phyloP scores from a whole-genome alignment of 30 jellyfish, hydroid and myxozoan genomes.

The Cassiopea andromeda region DNA sequence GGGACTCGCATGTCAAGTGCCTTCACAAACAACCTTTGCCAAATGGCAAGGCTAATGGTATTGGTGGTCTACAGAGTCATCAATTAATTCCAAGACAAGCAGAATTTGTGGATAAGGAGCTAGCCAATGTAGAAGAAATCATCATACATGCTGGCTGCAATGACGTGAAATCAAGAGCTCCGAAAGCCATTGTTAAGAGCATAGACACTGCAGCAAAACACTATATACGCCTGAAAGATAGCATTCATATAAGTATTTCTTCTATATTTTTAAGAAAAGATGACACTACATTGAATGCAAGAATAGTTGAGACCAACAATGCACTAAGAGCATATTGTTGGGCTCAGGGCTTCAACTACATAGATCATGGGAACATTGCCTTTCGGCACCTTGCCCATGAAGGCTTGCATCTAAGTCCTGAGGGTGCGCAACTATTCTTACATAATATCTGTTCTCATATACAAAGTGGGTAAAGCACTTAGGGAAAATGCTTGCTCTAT shows the following conservation, averaged over 20 bases:
- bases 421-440: background rate
- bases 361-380: background rate
- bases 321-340: background rate
- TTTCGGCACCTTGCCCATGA: background rate
- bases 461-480: background rate
- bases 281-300: background rate
- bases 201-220: background rate
- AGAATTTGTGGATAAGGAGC: background rate
- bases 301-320: background rate
- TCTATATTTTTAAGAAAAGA: background rate
- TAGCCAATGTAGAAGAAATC: slow-evolving; percentile 4
- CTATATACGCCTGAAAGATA: background rate
- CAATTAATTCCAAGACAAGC: background rate
- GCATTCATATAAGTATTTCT: background rate
- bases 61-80: slow-evolving; percentile 18
- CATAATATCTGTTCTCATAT: background rate
- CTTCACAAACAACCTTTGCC: background rate
- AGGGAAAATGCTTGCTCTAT: background rate
- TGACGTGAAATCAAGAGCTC: background rate
- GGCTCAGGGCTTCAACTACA: background rate
- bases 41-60: background rate
- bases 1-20: slow-evolving; percentile 41
- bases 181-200: background rate
- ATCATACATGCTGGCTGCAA: slow-evolving; percentile 32
- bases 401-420: background rate